Conservation (phyloP, 2,797 vertebrate genomes). For the Chelonia mydas region DNA sequence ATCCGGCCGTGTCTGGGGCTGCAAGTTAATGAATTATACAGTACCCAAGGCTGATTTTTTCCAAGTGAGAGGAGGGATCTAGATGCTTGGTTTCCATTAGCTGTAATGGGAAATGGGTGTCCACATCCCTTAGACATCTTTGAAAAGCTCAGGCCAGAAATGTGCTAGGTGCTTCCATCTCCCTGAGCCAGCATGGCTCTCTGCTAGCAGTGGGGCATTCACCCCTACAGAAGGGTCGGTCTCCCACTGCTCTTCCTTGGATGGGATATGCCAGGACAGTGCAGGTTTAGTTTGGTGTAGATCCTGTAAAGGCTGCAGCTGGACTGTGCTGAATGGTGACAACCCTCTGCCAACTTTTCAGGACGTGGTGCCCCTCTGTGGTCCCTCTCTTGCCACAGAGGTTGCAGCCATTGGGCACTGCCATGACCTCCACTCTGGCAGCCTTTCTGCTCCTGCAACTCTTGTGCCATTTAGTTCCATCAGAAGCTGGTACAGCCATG, state of each 20-base stretch:
- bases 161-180: not conserved
- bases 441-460: not conserved
- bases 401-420: not conserved
- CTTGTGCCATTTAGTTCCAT: not conserved
- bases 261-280: not conserved
- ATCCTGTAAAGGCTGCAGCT: not conserved
- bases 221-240: not conserved
- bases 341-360: not conserved
- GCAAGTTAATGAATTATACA: not conserved
- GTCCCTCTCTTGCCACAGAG: not conserved
- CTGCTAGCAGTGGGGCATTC: not conserved
- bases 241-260: not conserved
- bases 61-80: not conserved
- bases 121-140: not conserved
- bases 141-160: not conserved
- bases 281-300: too few species aligned
- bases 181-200: not conserved
- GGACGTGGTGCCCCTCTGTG: too few species aligned
- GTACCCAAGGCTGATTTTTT: not conserved
- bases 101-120: not conserved
- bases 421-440: not conserved
- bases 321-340: not conserved
- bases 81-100: not conserved
- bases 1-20: too few species aligned
- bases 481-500: not conserved